These are phyloP conservation scores for Punctoribates punctum DNA, from an alignment of 2,888 invertebrate species.

Conservation along the genomic window DNA sequence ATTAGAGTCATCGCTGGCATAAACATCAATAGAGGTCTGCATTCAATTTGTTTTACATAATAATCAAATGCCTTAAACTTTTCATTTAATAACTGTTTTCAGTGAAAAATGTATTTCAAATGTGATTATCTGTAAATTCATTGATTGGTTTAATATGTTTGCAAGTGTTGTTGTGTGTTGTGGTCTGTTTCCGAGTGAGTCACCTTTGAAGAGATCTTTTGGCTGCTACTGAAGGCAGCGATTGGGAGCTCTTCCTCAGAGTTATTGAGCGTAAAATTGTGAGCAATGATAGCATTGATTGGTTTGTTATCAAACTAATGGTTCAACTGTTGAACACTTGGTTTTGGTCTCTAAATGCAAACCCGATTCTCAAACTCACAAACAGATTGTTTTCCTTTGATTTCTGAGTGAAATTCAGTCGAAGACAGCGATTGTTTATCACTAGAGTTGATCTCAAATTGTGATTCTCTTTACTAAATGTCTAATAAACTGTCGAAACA, in stretches of 20 bases:
- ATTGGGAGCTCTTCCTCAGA: too few relatives aligned
- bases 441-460: background rate
- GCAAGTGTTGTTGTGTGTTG: too few relatives aligned
- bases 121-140: background rate
- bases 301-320: background rate
- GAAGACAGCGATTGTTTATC: background rate
- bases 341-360: constrained; percentile 12
- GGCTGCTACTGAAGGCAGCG: too few relatives aligned
- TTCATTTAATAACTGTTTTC: background rate
- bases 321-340: background rate
- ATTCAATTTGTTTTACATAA: background rate
- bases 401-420: background rate
- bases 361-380: background rate
- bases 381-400: constrained; percentile 4
- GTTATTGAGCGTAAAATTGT: too few relatives aligned
- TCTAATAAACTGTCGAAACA: too few relatives aligned
- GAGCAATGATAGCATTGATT: background rate
- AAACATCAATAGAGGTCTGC: constrained; percentile 33
- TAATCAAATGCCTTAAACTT: constrained; percentile 2
- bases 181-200: too few relatives aligned
- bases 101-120: background rate
- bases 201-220: too few relatives aligned
- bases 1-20: background rate
- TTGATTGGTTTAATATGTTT: background rate
- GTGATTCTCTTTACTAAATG: background rate